Conservation (phyloP, 2,113 vertebrate genomes). For the Gobius niger region DNA sequence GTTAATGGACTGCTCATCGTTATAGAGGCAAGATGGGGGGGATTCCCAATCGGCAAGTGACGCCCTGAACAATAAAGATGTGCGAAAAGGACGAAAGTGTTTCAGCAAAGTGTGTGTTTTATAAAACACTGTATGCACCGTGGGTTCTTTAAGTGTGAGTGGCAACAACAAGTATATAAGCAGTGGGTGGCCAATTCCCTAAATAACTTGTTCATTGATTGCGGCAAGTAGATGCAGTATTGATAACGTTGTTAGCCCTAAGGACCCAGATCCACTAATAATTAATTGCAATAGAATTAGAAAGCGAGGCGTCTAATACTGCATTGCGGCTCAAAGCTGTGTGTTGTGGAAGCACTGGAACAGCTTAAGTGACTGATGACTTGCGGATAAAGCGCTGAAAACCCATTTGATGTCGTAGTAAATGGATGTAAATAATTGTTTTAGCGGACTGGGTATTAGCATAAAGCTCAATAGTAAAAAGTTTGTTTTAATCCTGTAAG, state of each 20-base stretch:
- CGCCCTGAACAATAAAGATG: slow-evolving; percentile 12
- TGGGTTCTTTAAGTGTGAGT: slow-evolving; percentile 18
- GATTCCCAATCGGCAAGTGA: slow-evolving; percentile 11
- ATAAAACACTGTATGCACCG: slow-evolving; percentile 13
- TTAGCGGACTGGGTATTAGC: too few relatives aligned
- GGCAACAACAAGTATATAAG: slow-evolving; percentile 19
- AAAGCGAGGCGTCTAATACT: slow-evolving; percentile 52
- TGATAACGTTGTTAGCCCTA: slow-evolving; percentile 68
- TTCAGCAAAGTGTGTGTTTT: slow-evolving; percentile 12
- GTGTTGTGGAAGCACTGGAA: slow-evolving; percentile 8
- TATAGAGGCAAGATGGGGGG: slow-evolving; percentile 24
- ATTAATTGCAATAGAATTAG: slow-evolving; percentile 67
- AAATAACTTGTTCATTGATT: slow-evolving; percentile 72
- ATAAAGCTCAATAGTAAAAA: too few relatives aligned
- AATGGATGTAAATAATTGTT: not conserved
- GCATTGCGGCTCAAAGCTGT: slow-evolving; percentile 61
- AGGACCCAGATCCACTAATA: slow-evolving; percentile 68
- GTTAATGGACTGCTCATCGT: slow-evolving; percentile 67
- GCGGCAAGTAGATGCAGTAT: slow-evolving; percentile 69
- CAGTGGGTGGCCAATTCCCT: slow-evolving; percentile 53
- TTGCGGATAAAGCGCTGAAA: not conserved
- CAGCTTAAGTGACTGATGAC: not conserved
- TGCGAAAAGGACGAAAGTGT: slow-evolving; percentile 1
- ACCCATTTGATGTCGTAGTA: not conserved
- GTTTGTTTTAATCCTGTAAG: too few relatives aligned